A percentile compares a stretch with the other conserved stretches of the same genome.
Evolutionary conservation across 1,140 invertebrate genomes (phyloP).

Genomic region (Potamilus streckersoni): DNA sequence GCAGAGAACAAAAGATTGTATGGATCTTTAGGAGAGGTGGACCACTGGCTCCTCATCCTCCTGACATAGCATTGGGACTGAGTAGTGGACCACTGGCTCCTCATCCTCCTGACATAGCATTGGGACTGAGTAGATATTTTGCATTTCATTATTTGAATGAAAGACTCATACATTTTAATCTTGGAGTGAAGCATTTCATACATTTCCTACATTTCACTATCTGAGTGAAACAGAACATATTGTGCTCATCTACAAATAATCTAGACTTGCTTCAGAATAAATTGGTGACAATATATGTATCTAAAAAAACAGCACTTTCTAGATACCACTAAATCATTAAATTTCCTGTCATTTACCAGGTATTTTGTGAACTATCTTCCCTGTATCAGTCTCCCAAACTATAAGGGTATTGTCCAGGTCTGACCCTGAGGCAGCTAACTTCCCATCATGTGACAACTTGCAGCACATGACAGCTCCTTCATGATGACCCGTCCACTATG

Average conservation of each 20-base stretch:
- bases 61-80: too few relatives aligned
- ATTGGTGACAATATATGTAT: background rate
- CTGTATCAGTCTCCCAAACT: constrained; percentile 59
- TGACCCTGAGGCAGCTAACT: constrained; percentile 53
- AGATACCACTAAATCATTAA: background rate
- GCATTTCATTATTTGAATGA: too few relatives aligned
- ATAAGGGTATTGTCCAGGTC: constrained; percentile 61
- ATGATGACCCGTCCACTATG: constrained; percentile 60
- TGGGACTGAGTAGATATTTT: too few relatives aligned
- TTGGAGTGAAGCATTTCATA: too few relatives aligned
- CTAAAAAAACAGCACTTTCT: background rate
- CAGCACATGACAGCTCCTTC: constrained; percentile 62
- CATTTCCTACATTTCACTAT: too few relatives aligned
- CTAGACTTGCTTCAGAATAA: background rate
- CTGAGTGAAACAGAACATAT: too few relatives aligned
- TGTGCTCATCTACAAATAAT: background rate
- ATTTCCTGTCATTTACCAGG: constrained; percentile 38
- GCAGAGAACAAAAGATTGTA: too few relatives aligned
- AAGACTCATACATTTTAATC: too few relatives aligned
- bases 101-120: too few relatives aligned
- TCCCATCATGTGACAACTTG: constrained; percentile 59
- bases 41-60: too few relatives aligned
- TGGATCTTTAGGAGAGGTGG: too few relatives aligned
- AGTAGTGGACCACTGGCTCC: too few relatives aligned
- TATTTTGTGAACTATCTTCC: constrained; percentile 52